These are phyloP conservation scores for Machimus atricapillus DNA, from an alignment of 2,888 invertebrate species.

Conservation along the genomic window DNA sequence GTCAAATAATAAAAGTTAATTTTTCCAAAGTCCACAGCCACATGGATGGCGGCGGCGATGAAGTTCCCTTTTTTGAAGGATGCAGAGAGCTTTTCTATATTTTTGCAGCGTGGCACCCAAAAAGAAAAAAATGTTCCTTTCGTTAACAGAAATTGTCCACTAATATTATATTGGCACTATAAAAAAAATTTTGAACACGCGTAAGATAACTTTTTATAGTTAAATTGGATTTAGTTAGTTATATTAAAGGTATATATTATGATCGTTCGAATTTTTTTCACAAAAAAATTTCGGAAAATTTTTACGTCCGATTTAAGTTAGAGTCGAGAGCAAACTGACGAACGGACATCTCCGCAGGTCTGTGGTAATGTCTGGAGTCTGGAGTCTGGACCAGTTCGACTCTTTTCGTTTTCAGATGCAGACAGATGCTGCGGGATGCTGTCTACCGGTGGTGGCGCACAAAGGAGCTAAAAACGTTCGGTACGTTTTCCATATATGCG, in stretches of 20 bases:
- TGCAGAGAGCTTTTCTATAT: not conserved
- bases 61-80: not conserved
- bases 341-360: conserved; percentile 11
- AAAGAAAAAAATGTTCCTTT: not conserved
- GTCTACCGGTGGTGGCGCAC: not conserved
- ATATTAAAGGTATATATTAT: not conserved
- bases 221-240: not conserved
- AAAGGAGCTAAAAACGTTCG: not conserved
- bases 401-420: not conserved
- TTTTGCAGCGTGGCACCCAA: not conserved
- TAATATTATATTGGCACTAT: not conserved
- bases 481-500: not conserved
- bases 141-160: not conserved
- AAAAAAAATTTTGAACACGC: not conserved
- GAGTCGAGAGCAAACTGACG: conserved; percentile 59
- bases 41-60: not conserved
- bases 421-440: not conserved
- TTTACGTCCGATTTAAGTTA: conserved; percentile 58
- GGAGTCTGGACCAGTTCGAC: conserved; percentile 5
- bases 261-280: not conserved
- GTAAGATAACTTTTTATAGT: not conserved
- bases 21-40: not conserved
- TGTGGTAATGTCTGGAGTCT: not conserved
- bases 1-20: conserved; percentile 3
- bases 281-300: conserved; percentile 28